Conservation (phyloP, 2,888 invertebrate species). For the Cyrtodaria siliqua region DNA sequence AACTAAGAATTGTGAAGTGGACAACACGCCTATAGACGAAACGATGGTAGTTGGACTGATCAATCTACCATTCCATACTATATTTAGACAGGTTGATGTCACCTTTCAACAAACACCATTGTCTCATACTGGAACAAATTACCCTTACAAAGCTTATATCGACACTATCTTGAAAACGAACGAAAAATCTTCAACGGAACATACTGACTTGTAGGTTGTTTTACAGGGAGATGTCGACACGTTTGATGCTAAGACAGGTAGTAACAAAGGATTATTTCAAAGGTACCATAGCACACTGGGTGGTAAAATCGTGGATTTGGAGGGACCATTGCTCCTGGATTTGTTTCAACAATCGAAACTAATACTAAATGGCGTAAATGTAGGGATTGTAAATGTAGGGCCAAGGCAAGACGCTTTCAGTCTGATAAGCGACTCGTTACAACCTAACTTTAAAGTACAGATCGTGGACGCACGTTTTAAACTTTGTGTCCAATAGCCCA, state of each 20-base stretch:
- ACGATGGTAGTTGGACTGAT: background rate
- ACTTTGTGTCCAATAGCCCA: constrained; percentile 32
- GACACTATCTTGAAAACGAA: constrained; percentile 45
- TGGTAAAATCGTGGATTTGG: constrained; percentile 45
- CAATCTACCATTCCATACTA: background rate
- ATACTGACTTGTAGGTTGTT: constrained; percentile 29
- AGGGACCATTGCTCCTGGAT: constrained; percentile 47
- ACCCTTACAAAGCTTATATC: constrained; percentile 57
- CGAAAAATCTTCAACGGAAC: background rate
- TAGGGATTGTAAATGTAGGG: constrained; percentile 38
- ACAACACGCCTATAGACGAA: background rate
- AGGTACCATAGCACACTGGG: too few species aligned
- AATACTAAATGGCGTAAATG: too few species aligned
- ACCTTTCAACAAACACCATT: constrained; percentile 22
- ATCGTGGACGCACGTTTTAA: background rate
- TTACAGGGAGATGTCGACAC: constrained; percentile 25
- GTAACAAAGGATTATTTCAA: constrained; percentile 36
- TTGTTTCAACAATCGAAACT: too few species aligned
- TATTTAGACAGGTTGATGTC: background rate
- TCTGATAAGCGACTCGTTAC: constrained; percentile 36
- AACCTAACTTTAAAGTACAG: too few species aligned
- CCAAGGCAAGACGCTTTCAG: constrained; percentile 35
- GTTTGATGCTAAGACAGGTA: constrained; percentile 31
- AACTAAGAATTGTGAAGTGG: constrained; percentile 9
- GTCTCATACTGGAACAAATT: constrained; percentile 38